These are phyloP conservation scores for Shinisaurus crocodilurus DNA, from an alignment of 2,113 vertebrate species.

Conservation along the genomic window DNA sequence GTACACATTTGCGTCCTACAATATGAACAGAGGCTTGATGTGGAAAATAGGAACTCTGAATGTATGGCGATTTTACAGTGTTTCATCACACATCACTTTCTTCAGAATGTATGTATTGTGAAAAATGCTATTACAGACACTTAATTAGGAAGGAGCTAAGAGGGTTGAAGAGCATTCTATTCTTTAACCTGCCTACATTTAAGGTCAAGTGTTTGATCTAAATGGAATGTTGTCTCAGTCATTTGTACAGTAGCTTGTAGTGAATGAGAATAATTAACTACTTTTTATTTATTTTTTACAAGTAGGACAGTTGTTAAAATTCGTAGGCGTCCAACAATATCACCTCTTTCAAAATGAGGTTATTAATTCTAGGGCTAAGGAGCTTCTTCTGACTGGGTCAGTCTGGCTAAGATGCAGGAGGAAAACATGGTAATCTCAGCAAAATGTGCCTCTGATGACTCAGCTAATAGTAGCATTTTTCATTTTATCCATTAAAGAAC, in stretches of 20 bases:
- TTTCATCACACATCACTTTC: slow-evolving; percentile 27
- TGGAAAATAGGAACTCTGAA: slow-evolving; percentile 10
- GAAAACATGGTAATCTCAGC: not conserved
- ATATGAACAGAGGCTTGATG: slow-evolving; percentile 17
- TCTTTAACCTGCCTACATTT: not conserved
- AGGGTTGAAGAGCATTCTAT: not conserved
- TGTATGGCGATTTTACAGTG: slow-evolving; percentile 30
- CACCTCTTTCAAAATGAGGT: not conserved
- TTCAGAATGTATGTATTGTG: slow-evolving; percentile 17
- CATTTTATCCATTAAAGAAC: not conserved
- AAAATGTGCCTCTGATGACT: not conserved
- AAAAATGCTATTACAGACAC: slow-evolving; percentile 15
- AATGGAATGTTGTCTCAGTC: slow-evolving; percentile 12
- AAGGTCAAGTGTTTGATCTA: not conserved
- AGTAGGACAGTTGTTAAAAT: not conserved
- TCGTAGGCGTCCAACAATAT: not conserved
- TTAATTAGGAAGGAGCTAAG: slow-evolving; percentile 14
- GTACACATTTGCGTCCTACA: slow-evolving; percentile 43
- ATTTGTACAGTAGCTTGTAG: not conserved
- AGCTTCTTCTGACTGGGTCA: not conserved
- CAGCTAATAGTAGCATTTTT: not conserved
- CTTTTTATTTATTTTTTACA: not conserved
- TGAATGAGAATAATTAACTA: not conserved
- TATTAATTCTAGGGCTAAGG: not conserved
- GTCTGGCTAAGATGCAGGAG: not conserved